A percentile compares a stretch with the other conserved stretches of the same genome.
Conservation (phyloP, 2,888 invertebrate genomes). For the Amphipoea lucens region DNA sequence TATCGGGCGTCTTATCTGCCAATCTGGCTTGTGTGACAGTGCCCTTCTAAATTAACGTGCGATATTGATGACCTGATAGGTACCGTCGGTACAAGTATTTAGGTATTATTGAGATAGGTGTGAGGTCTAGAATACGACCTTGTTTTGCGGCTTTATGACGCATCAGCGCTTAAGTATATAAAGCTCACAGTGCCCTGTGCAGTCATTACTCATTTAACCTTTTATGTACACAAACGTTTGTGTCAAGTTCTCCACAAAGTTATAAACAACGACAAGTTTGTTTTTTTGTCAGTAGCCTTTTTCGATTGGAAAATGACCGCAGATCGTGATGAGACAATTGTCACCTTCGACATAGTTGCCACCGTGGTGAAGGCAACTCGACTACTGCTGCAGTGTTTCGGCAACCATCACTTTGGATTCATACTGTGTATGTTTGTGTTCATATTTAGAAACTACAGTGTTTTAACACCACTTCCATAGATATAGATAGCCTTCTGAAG, state of each 20-base stretch:
- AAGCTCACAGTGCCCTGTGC: constrained; percentile 26
- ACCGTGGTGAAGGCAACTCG: constrained; percentile 48
- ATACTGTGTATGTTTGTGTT: constrained; percentile 55
- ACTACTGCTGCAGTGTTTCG: constrained; percentile 54
- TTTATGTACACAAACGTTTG: constrained; percentile 42
- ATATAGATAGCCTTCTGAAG: constrained; percentile 22
- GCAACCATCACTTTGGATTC: constrained; percentile 41
- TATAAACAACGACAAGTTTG: constrained; percentile 43
- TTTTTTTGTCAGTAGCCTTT: constrained; percentile 49
- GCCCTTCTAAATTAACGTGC: neutral
- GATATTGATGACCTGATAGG: neutral
- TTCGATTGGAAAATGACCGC: constrained; percentile 77
- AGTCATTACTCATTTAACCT: constrained; percentile 55
- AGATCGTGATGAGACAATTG: constrained; percentile 83
- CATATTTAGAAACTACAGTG: constrained; percentile 45
- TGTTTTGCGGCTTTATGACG: constrained; percentile 46
- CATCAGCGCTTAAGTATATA: constrained; percentile 55
- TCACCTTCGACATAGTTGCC: constrained; percentile 70
- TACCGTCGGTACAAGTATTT: neutral
- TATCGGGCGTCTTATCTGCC: no score
- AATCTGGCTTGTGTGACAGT: neutral
- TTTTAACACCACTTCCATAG: constrained; percentile 41
- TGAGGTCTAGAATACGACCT: constrained; percentile 30
- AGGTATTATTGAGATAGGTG: constrained; percentile 29
- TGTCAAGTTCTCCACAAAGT: constrained; percentile 33